phyloP scores from a whole-genome alignment of 2,113 vertebrate species.

The Hypocryptadius cinnamomeus region DNA sequence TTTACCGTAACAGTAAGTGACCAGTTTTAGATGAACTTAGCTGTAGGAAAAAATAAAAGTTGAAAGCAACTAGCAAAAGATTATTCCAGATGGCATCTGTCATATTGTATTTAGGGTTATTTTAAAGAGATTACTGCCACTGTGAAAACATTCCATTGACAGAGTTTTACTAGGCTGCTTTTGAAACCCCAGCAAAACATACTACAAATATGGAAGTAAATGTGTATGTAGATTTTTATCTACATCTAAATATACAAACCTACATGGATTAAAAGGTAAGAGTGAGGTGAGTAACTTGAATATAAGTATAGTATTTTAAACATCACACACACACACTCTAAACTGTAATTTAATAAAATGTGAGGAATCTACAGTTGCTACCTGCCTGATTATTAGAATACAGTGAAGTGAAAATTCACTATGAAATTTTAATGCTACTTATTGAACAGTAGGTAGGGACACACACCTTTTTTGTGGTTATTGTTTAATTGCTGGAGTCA shows the following conservation, averaged over 20 bases:
- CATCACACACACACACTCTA: neutral
- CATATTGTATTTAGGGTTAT: slow-evolving; percentile 79
- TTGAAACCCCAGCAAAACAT: slow-evolving; percentile 58
- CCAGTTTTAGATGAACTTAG: slow-evolving; percentile 70
- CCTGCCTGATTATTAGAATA: slow-evolving; percentile 24
- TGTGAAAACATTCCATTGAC: slow-evolving; percentile 74
- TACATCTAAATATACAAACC: neutral
- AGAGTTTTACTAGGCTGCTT: slow-evolving; percentile 64
- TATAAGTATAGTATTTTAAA: slow-evolving; percentile 1
- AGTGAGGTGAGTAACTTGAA: neutral
- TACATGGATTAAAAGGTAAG: neutral
- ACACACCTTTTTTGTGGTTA: neutral
- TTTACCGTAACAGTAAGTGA: slow-evolving; percentile 60
- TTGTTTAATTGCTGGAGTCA: neutral
- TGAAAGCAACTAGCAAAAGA: slow-evolving; percentile 75
- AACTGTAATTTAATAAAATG: slow-evolving; percentile 22
- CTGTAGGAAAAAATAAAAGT: slow-evolving; percentile 76
- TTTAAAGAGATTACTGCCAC: slow-evolving; percentile 74
- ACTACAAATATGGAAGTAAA: slow-evolving; percentile 42
- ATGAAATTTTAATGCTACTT: slow-evolving; percentile 39
- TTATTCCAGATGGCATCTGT: slow-evolving; percentile 80
- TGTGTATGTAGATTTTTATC: neutral
- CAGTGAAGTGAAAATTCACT: slow-evolving; percentile 1
- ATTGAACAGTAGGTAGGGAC: neutral
- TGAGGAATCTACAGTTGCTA: slow-evolving; percentile 17